Percentiles rank a stretch among this genome's conserved stretches.
Evolutionary conservation across 2,888 invertebrate genomes (phyloP).

Genomic region (Erebia aethiops): DNA sequence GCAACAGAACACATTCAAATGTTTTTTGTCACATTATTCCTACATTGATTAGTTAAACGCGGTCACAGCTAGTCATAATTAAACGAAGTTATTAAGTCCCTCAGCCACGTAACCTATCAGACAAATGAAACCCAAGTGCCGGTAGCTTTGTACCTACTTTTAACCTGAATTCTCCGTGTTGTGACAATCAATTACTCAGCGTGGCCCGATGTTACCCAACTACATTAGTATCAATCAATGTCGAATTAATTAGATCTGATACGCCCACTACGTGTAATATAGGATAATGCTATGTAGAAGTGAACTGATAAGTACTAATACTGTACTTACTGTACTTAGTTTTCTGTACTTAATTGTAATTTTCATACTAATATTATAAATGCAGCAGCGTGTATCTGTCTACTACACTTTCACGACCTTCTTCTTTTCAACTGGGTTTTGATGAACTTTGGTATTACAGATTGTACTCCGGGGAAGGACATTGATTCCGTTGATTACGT

Average conservation of each 20-base stretch:
- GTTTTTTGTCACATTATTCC: too few species aligned
- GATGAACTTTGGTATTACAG: too few species aligned
- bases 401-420: too few species aligned
- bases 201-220: slow-evolving; percentile 60
- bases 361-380: neutral
- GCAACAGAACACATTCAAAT: too few species aligned
- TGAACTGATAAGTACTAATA: slow-evolving; percentile 23
- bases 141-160: slow-evolving; percentile 39
- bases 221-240: slow-evolving; percentile 81
- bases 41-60: too few species aligned
- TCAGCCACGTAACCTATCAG: slow-evolving; percentile 8
- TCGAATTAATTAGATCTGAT: slow-evolving; percentile 81
- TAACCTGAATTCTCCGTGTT: slow-evolving; percentile 51
- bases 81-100: neutral
- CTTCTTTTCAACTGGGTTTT: too few species aligned
- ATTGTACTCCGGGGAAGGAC: too few species aligned
- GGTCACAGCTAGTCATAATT: too few species aligned
- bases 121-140: slow-evolving; percentile 26
- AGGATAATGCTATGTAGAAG: slow-evolving; percentile 29
- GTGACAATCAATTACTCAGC: slow-evolving; percentile 78
- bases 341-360: slow-evolving; percentile 7
- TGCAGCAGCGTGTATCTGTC: too few species aligned
- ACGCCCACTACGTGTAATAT: slow-evolving; percentile 59
- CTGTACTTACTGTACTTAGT: neutral
- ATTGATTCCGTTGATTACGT: too few species aligned